Conservation (phyloP, 1,140 invertebrate species). For the Eriosoma lanigerum region DNA sequence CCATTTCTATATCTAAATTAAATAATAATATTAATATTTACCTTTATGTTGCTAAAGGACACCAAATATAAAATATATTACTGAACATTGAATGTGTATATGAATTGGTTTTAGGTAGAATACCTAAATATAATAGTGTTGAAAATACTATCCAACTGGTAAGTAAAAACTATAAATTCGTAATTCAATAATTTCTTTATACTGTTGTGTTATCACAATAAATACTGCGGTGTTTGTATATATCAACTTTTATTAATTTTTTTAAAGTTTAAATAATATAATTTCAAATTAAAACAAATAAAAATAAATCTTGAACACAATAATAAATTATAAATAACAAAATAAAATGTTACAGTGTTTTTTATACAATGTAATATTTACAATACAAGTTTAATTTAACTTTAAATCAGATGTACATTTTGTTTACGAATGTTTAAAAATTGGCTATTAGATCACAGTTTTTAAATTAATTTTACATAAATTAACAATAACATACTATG, state of each 20-base stretch:
- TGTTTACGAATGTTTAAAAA: slow-evolving; percentile 22
- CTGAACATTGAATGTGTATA: too few relatives aligned
- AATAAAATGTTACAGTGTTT: slow-evolving; percentile 26
- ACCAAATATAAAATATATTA: too few relatives aligned
- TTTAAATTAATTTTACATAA: slow-evolving; percentile 20
- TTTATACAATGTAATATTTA: slow-evolving; percentile 33
- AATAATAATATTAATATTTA: too few relatives aligned
- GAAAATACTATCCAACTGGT: too few relatives aligned
- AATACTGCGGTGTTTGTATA: slow-evolving; percentile 1
- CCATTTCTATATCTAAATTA: too few relatives aligned
- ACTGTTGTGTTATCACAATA: too few relatives aligned
- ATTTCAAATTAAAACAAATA: slow-evolving; percentile 31
- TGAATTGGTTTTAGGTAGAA: too few relatives aligned
- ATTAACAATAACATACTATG: background rate
- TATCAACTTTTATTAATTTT: background rate
- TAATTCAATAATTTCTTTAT: too few relatives aligned
- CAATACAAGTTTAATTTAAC: slow-evolving; percentile 6
- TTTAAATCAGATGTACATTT: background rate
- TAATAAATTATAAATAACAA: slow-evolving; percentile 30
- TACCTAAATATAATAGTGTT: too few relatives aligned
- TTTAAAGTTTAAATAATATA: slow-evolving; percentile 32
- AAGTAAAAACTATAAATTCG: too few relatives aligned
- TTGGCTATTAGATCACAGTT: slow-evolving; percentile 21
- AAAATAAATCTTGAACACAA: slow-evolving; percentile 40
- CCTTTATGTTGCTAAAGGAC: too few relatives aligned